Percentiles rank a stretch among this genome's conserved stretches.
These are phyloP conservation scores for Elmis aenea DNA, from an alignment of 2,888 invertebrate genomes.

Conservation along the genomic window DNA sequence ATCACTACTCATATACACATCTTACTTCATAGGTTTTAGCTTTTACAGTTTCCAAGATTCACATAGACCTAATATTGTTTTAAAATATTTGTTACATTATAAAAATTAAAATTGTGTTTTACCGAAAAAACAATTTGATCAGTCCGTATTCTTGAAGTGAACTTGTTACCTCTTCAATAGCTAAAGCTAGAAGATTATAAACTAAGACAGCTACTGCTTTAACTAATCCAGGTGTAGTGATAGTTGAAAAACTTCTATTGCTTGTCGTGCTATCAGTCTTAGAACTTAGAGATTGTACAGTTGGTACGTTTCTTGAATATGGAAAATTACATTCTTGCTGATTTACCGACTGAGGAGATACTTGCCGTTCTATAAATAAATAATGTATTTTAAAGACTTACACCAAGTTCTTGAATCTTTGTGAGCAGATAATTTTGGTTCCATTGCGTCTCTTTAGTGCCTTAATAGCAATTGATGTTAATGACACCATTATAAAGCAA, in stretches of 20 bases:
- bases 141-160: conserved; percentile 47
- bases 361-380: too few species aligned
- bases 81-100: background rate
- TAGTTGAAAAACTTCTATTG: conserved; percentile 13
- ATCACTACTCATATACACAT: too few species aligned
- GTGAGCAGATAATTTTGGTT: too few species aligned
- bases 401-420: too few species aligned
- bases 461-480: too few species aligned
- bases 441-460: too few species aligned
- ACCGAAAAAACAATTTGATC: conserved; percentile 50
- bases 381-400: too few species aligned
- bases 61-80: too few species aligned
- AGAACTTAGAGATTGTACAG: background rate
- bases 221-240: conserved; percentile 48
- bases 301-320: conserved; percentile 2
- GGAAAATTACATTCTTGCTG: conserved; percentile 3
- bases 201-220: conserved; percentile 46
- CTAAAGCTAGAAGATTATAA: conserved; percentile 45
- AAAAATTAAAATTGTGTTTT: conserved; percentile 13
- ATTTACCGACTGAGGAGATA: too few species aligned
- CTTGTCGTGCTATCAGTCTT: background rate
- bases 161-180: conserved; percentile 41
- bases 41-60: too few species aligned
- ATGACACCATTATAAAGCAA: too few species aligned
- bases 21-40: too few species aligned